Conservation (phyloP, 2,113 vertebrate genomes). For the Platichthys flesus region DNA sequence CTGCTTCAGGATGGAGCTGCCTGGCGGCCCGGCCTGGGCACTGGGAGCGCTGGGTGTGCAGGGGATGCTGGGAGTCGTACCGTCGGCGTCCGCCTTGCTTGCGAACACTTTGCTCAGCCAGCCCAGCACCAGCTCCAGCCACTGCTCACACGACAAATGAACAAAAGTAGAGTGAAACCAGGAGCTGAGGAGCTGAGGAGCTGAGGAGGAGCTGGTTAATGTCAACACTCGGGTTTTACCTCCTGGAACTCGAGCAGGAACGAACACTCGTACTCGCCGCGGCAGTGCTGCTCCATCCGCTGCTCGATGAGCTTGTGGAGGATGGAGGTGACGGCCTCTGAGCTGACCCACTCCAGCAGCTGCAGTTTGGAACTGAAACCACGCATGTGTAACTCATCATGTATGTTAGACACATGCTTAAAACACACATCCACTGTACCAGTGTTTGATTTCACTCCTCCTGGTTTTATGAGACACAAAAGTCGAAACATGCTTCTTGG, state of each 20-base stretch:
- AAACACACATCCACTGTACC: not conserved
- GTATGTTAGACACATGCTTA: not conserved
- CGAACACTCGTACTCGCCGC: slow-evolving; percentile 94
- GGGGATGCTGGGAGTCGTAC: slow-evolving; percentile 14
- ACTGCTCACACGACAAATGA: slow-evolving; percentile 76
- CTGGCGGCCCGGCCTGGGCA: slow-evolving; percentile 39
- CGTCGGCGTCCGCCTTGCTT: slow-evolving; percentile 52
- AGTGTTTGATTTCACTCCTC: too few relatives aligned
- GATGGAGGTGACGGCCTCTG: slow-evolving; percentile 91
- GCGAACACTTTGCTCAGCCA: slow-evolving; percentile 94
- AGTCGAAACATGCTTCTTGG: too few relatives aligned
- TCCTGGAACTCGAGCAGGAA: slow-evolving; percentile 94
- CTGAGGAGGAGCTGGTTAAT: not conserved
- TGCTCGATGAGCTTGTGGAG: slow-evolving; percentile 93
- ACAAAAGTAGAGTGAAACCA: not conserved
- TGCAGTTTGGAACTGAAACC: slow-evolving; percentile 85
- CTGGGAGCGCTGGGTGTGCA: slow-evolving; percentile 6
- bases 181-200: not conserved
- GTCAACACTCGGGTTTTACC: slow-evolving; percentile 69
- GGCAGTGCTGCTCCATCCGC: slow-evolving; percentile 92
- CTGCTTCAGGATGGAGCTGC: slow-evolving; percentile 83
- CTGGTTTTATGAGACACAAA: too few relatives aligned
- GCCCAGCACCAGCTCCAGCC: slow-evolving; percentile 94
- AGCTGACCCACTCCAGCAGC: slow-evolving; percentile 93
- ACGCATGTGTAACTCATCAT: not conserved